These are phyloP conservation scores for Empidonax traillii DNA, from an alignment of 2,113 vertebrate genomes.

Conservation along the genomic window DNA sequence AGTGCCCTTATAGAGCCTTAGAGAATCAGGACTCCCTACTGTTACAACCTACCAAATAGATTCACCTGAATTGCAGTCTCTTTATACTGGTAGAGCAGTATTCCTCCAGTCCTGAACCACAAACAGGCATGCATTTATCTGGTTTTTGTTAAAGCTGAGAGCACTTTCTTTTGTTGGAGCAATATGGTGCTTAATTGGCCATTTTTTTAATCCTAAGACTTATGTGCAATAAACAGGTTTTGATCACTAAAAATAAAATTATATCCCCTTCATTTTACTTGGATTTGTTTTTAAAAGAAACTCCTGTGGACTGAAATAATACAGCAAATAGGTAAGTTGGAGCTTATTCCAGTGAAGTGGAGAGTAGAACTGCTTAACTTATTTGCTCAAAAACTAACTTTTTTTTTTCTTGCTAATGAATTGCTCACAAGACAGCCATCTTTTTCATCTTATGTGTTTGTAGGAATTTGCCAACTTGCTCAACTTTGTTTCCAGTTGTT, in stretches of 20 bases:
- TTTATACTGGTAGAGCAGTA: background rate
- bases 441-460: background rate
- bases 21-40: background rate
- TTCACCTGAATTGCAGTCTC: background rate
- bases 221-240: background rate
- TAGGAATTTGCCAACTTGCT: background rate
- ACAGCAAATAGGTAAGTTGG: background rate
- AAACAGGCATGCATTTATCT: background rate
- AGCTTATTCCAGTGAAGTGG: background rate
- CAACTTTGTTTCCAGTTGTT: background rate
- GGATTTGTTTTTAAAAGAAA: background rate
- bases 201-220: background rate
- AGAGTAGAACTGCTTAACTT: background rate
- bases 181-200: background rate
- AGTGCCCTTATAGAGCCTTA: background rate
- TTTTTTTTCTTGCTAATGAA: background rate
- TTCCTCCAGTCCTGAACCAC: background rate
- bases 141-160: background rate
- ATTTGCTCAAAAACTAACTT: background rate
- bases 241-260: background rate
- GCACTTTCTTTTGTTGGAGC: background rate
- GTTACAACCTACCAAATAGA: background rate
- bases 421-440: background rate
- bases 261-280: background rate
- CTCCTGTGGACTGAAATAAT: background rate